Conservation (phyloP, 2,797 vertebrate species). For the Chrysocyon brachyurus region DNA sequence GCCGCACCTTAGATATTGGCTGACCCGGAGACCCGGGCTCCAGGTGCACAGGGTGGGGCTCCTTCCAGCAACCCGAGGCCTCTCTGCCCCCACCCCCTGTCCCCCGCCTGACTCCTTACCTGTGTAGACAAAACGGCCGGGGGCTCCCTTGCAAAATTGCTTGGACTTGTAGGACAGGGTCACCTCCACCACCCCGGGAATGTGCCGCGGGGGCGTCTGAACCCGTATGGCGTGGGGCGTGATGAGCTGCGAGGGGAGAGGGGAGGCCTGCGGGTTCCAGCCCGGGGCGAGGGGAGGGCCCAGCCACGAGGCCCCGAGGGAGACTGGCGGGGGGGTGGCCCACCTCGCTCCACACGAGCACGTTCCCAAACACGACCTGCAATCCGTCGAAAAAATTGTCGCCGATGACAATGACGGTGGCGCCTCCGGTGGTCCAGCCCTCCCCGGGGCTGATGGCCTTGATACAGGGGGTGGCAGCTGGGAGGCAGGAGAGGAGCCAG, state of each 20-base stretch:
- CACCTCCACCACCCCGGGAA: constrained; percentile 97
- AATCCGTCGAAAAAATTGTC: constrained; percentile 98
- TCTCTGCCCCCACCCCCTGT: neutral
- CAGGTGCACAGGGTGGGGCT: fast-evolving
- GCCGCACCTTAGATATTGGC: fast-evolving
- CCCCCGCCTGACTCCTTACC: constrained; percentile 87
- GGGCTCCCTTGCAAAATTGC: constrained; percentile 98
- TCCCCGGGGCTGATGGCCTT: constrained; percentile 98
- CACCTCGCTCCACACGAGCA: constrained; percentile 98
- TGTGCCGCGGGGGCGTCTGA: constrained; percentile 97
- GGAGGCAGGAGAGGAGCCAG: constrained; percentile 67
- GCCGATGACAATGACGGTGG: constrained; percentile 97
- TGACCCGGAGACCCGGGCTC: neutral
- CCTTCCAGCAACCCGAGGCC: neutral
- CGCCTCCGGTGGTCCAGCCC: constrained; percentile 97
- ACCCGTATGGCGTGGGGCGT: constrained; percentile 97
- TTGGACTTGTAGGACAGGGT: constrained; percentile 98
- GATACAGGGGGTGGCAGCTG: constrained; percentile 98
- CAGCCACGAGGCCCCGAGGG: constrained; percentile 40
- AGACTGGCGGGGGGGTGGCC: constrained; percentile 62
- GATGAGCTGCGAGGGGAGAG: constrained; percentile 92
- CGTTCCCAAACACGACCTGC: constrained; percentile 97
- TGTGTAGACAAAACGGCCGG: constrained; percentile 96
- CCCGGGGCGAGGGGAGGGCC: neutral
- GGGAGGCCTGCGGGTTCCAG: constrained; percentile 58